These are phyloP conservation scores for Eledone cirrhosa DNA, from an alignment of 2,888 invertebrate genomes.

Conservation along the genomic window DNA sequence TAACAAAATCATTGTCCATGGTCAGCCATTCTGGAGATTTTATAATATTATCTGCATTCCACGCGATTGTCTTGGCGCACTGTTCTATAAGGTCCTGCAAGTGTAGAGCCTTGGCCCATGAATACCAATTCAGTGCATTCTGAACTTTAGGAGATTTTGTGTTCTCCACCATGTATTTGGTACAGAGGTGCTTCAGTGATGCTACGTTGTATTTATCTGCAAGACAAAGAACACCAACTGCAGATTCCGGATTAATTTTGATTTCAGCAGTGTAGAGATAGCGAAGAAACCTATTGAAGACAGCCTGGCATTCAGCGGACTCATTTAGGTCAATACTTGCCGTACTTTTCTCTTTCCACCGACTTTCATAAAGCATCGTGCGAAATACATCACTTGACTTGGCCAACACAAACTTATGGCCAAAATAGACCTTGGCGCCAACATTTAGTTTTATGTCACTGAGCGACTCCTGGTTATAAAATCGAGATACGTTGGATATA, in stretches of 20 bases:
- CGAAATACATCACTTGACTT: conserved; percentile 66
- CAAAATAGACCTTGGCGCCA: conserved; percentile 53
- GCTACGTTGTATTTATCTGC: conserved; percentile 66
- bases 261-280: conserved; percentile 66
- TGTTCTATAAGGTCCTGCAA: conserved; percentile 57
- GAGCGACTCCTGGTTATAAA: conserved; percentile 61
- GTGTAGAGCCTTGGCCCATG: conserved; percentile 65
- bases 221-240: conserved; percentile 65
- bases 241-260: conserved; percentile 55
- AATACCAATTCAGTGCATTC: conserved; percentile 65
- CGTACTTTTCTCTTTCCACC: conserved; percentile 55
- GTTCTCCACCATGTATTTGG: conserved; percentile 65
- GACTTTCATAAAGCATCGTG: conserved; percentile 63
- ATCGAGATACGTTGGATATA: conserved; percentile 62
- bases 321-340: conserved; percentile 62
- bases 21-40: conserved; percentile 59
- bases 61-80: conserved; percentile 65
- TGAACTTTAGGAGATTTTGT: conserved; percentile 60
- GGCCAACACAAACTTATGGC: conserved; percentile 66
- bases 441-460: conserved; percentile 62
- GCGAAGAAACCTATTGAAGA: conserved; percentile 63
- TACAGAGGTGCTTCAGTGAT: conserved; percentile 62
- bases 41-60: conserved; percentile 64
- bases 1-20: conserved; percentile 64
- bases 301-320: conserved; percentile 60